A percentile compares a stretch with the other conserved stretches of the same genome.
Conservation (phyloP, 2,113 vertebrate species). For the Bagarius yarrelli region DNA sequence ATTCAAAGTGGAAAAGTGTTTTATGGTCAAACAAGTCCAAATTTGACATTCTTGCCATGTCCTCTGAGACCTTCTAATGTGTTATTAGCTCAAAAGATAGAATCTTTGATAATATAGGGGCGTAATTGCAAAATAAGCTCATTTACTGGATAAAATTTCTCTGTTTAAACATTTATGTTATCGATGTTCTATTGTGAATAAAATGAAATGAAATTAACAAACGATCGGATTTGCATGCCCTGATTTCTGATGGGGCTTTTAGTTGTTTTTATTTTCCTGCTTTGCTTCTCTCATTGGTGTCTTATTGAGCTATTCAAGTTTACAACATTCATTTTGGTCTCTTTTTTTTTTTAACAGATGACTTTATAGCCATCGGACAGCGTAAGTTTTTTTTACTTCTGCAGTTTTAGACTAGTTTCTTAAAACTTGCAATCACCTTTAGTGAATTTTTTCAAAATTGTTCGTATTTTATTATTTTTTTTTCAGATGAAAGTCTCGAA, state of each 20-base stretch:
- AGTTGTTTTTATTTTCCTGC: not conserved
- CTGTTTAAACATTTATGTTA: too few relatives aligned
- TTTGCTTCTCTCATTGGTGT: not conserved
- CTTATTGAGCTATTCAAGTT: not conserved
- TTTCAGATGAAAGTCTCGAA: constrained; percentile 57
- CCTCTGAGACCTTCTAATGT: too few relatives aligned
- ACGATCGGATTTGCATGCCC: not conserved
- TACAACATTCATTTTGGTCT: not conserved
- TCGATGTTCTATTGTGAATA: too few relatives aligned
- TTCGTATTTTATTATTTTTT: constrained; percentile 10
- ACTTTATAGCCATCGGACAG: constrained; percentile 62
- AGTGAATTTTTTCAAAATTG: not conserved
- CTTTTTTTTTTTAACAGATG: constrained; percentile 61
- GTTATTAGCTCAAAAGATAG: too few relatives aligned
- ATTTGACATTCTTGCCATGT: too few relatives aligned
- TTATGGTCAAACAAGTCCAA: too few relatives aligned
- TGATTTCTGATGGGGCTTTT: not conserved
- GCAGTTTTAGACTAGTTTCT: accelerated
- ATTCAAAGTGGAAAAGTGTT: too few relatives aligned
- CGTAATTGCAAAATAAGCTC: too few relatives aligned
- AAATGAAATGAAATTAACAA: too few relatives aligned
- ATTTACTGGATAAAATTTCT: too few relatives aligned
- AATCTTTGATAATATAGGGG: too few relatives aligned
- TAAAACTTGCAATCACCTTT: not conserved
- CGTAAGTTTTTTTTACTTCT: constrained; percentile 54